Percentiles rank a stretch among this genome's conserved stretches.
Evolutionary conservation across 1,140 invertebrate species (phyloP).

Genomic region (Procambarus virginalis): DNA sequence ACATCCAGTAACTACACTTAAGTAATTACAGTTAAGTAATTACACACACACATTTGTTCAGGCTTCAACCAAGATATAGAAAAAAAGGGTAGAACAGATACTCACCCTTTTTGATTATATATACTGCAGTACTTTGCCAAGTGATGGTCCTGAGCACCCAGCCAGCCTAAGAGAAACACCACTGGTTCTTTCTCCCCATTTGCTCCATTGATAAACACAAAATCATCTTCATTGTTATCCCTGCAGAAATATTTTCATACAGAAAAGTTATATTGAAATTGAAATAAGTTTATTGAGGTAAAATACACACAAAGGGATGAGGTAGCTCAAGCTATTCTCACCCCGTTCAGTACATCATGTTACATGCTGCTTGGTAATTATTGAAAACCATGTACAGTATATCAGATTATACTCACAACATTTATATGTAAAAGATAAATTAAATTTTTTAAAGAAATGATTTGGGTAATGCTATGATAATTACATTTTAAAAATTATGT

Average conservation of each 20-base stretch:
- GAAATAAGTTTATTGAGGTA: no score
- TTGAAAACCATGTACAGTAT: no score
- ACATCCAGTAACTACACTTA: no score
- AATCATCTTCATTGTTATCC: slow-evolving; percentile 74
- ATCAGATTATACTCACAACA: no score
- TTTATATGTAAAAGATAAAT: no score
- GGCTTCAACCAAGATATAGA: no score
- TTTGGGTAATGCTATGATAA: no score
- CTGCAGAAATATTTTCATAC: background rate
- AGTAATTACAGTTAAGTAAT: no score
- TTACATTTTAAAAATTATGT: no score
- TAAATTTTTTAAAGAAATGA: no score
- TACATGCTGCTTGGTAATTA: background rate
- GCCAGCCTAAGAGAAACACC: slow-evolving; percentile 86
- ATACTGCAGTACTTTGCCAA: slow-evolving; percentile 85
- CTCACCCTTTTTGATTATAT: slow-evolving; percentile 81
- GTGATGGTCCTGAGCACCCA: slow-evolving; percentile 85
- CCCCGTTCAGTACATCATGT: background rate
- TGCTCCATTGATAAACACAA: slow-evolving; percentile 76
- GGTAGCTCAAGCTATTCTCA: background rate
- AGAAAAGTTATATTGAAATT: background rate
- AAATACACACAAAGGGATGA: background rate
- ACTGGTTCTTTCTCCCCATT: slow-evolving; percentile 81
- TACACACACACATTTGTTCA: no score
- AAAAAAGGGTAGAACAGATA: background rate